A percentile compares a stretch with the other conserved stretches of the same genome.
phyloP scores from a whole-genome alignment of 2,113 vertebrate genomes.

The Ceyx margarethae region DNA sequence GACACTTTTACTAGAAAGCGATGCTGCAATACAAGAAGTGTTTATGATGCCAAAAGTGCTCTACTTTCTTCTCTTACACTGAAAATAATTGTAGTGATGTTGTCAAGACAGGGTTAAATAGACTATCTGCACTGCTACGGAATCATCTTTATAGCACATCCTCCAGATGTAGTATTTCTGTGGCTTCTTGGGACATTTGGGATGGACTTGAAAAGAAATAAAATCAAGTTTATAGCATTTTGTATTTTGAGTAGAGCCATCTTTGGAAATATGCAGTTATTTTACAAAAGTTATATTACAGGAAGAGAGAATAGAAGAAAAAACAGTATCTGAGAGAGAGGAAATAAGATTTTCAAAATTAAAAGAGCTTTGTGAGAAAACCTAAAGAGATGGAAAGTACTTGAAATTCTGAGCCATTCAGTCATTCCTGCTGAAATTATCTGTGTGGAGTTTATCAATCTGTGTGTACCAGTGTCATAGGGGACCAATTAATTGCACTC shows the following conservation, averaged over 20 bases:
- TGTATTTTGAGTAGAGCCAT: neutral
- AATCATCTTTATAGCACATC: neutral
- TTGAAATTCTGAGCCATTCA: slow-evolving; percentile 26
- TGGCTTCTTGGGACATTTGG: neutral
- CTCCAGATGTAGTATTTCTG: neutral
- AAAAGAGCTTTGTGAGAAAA: neutral
- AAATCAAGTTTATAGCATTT: neutral
- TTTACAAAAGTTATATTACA: neutral
- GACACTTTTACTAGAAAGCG: neutral
- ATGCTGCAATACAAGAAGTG: neutral
- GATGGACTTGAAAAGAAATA: neutral
- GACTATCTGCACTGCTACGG: neutral
- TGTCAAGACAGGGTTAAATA: neutral
- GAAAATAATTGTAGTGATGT: neutral
- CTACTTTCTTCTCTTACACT: no score
- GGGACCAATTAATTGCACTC: slow-evolving; percentile 61
- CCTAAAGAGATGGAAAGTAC: neutral
- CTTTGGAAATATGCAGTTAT: neutral
- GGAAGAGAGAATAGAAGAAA: neutral
- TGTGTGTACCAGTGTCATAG: slow-evolving; percentile 37
- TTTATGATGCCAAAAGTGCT: neutral
- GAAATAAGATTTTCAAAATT: neutral
- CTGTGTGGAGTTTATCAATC: slow-evolving; percentile 15
- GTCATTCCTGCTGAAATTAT: slow-evolving; percentile 4
- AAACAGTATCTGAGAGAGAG: neutral